These are phyloP conservation scores for Macrotis lagotis DNA, from an alignment of 2,113 vertebrate genomes.

Conservation along the genomic window DNA sequence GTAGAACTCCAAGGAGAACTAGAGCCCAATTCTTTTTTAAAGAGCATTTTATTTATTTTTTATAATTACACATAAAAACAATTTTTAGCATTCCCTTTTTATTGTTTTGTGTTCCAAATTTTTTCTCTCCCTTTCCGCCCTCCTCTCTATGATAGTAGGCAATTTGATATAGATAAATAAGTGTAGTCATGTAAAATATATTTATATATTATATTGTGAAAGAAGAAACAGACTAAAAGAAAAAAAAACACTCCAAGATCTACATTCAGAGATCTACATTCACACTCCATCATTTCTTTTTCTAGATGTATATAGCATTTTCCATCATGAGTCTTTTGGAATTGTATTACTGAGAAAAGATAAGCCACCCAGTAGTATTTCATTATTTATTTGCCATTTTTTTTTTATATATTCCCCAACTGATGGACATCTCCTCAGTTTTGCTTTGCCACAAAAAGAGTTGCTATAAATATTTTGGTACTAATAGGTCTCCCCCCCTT, in stretches of 20 bases:
- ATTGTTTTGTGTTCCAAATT: neutral
- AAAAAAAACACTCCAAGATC: neutral
- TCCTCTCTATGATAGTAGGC: neutral
- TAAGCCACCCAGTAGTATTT: neutral
- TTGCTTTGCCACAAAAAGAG: neutral
- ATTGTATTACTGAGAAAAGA: neutral
- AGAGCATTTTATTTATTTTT: neutral
- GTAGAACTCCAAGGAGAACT: neutral
- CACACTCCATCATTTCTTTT: neutral
- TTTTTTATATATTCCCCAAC: neutral
- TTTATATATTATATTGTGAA: neutral
- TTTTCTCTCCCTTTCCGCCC: neutral
- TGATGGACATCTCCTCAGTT: neutral
- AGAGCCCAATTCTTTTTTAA: neutral
- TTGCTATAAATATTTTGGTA: neutral
- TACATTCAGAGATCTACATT: neutral
- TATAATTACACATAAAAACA: neutral
- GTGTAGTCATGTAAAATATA: neutral
- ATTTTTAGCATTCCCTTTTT: neutral
- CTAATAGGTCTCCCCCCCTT: neutral
- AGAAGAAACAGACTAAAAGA: neutral
- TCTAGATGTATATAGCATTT: neutral
- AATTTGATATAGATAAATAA: neutral
- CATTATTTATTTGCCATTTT: neutral
- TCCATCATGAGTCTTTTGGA: neutral